These are phyloP conservation scores for Myiotriccus ornatus DNA, from an alignment of 2,797 vertebrate species.

Conservation along the genomic window DNA sequence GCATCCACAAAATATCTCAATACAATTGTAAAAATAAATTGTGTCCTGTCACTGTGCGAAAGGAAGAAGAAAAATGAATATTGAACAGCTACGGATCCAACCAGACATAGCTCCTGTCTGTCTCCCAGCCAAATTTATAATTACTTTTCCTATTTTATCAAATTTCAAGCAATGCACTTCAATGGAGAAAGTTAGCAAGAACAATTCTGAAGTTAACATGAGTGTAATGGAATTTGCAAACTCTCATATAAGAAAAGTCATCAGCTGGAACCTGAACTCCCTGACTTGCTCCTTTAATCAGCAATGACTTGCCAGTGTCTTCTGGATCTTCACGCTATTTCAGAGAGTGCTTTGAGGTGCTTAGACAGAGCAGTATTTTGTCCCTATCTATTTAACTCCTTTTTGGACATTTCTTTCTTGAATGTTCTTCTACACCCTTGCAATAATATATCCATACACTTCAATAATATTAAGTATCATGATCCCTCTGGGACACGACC, in stretches of 20 bases:
- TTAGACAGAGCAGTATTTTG: background rate
- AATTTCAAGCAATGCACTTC: constrained; percentile 21
- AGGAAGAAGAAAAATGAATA: constrained; percentile 29
- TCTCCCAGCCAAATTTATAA: constrained; percentile 45
- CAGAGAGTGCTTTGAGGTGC: background rate
- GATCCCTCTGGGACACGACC: background rate
- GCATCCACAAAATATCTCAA: background rate
- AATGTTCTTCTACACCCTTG: background rate
- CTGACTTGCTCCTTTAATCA: background rate
- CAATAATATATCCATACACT: background rate
- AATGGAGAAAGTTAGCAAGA: background rate
- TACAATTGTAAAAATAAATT: constrained; percentile 7
- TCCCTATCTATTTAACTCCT: background rate
- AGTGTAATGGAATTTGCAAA: constrained; percentile 24
- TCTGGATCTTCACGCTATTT: background rate
- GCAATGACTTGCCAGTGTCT: background rate
- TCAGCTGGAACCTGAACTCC: constrained; percentile 17
- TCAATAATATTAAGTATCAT: background rate
- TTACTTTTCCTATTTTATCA: constrained; percentile 47
- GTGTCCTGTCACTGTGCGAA: background rate
- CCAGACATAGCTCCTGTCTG: background rate
- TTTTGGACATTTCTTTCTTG: background rate
- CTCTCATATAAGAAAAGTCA: background rate
- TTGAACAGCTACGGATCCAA: background rate
- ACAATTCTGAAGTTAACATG: background rate